Conservation (phyloP, 37 sponge, comb jelly and placozoan species). For the Beroe forskalii region DNA sequence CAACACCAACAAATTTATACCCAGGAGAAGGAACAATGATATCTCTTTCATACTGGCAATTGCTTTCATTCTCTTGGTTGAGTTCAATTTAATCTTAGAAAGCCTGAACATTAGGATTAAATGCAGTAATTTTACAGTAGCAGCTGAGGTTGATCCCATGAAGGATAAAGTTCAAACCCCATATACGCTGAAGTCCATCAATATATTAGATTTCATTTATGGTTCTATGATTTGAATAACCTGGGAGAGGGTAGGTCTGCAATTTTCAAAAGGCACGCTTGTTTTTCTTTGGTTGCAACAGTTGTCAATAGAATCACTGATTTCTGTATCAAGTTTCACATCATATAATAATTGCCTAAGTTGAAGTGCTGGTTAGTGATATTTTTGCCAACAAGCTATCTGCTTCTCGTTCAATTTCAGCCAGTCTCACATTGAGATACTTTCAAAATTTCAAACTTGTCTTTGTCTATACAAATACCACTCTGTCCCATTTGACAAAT, state of each 20-base stretch:
- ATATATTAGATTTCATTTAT: constrained; percentile 9
- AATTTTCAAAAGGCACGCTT: constrained; percentile 39
- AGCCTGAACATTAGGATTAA: constrained; percentile 51
- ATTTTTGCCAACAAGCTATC: background rate
- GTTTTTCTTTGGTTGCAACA: background rate
- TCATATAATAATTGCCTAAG: constrained; percentile 30
- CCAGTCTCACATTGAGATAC: background rate
- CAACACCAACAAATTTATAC: constrained; percentile 23
- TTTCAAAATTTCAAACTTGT: background rate
- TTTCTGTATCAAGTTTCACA: background rate
- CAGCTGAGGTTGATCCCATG: constrained; percentile 57
- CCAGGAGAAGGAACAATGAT: constrained; percentile 17
- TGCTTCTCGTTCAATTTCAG: constrained; percentile 39
- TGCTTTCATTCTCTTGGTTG: background rate
- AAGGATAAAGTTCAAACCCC: constrained; percentile 48
- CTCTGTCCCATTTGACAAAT: constrained; percentile 45
- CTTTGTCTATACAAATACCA: constrained; percentile 21
- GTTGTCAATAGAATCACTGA: background rate
- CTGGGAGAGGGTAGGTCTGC: background rate
- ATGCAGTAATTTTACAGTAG: constrained; percentile 6
- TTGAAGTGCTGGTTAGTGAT: constrained; percentile 6
- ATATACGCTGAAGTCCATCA: constrained; percentile 21
- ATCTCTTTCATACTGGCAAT: background rate
- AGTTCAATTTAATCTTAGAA: constrained; percentile 5
- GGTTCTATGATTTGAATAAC: background rate